A percentile compares a stretch with the other conserved stretches of the same genome.
phyloP scores from a whole-genome alignment of 1,140 invertebrate species.

The Philopotamus ludificatus region DNA sequence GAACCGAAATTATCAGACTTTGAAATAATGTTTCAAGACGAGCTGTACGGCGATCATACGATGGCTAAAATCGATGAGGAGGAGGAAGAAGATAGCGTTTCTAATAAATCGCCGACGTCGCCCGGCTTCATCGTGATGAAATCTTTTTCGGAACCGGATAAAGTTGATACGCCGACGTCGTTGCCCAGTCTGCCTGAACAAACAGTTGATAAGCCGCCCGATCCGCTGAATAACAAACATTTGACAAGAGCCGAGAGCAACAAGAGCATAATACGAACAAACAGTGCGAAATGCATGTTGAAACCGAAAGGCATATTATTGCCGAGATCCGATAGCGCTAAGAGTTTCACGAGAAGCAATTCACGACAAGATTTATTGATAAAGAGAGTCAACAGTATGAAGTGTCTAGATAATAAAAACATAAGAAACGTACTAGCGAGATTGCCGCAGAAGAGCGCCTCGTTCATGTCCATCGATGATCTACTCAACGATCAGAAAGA shows the following conservation, averaged over 20 bases:
- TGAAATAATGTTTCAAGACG: conserved; percentile 58
- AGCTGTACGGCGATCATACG: conserved; percentile 47
- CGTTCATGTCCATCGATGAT: conserved; percentile 53
- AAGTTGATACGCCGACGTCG: background rate
- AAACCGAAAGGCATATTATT: conserved; percentile 4
- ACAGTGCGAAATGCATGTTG: conserved; percentile 23
- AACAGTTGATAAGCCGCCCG: conserved; percentile 3
- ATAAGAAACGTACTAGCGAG: conserved; percentile 51
- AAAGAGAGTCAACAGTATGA: conserved; percentile 52
- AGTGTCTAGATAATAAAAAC: conserved; percentile 50
- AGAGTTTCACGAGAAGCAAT: conserved; percentile 49
- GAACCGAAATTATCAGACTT: conserved; percentile 50
- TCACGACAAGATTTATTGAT: conserved; percentile 45
- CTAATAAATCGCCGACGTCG: conserved; percentile 15
- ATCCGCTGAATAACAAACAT: conserved; percentile 5
- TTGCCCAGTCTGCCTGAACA: conserved; percentile 4
- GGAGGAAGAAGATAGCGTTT: conserved; percentile 45
- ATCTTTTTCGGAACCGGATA: background rate
- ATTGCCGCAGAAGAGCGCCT: conserved; percentile 54
- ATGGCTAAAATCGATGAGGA: conserved; percentile 57
- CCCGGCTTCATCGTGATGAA: conserved; percentile 28
- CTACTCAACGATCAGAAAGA: conserved; percentile 42
- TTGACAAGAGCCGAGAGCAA: conserved; percentile 48
- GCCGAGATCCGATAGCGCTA: conserved; percentile 38
- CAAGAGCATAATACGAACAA: conserved; percentile 48